These are phyloP conservation scores for Anoplolepis gracilipes DNA, from an alignment of 1,140 invertebrate genomes.

Conservation along the genomic window DNA sequence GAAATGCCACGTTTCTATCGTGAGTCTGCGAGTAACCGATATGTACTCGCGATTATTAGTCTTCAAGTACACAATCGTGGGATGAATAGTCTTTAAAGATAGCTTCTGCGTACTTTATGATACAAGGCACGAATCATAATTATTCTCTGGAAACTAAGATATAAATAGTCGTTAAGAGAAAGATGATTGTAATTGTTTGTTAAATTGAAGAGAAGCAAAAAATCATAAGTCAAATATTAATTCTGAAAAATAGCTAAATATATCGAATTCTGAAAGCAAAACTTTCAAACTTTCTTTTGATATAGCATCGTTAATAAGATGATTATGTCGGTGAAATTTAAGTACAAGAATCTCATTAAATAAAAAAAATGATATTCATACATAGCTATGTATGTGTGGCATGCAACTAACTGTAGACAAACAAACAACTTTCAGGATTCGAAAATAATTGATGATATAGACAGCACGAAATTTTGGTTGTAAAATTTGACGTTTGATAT, in stretches of 20 bases:
- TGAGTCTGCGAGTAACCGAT: constrained; percentile 1
- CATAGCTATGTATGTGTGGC: background rate
- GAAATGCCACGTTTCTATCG: constrained; percentile 41
- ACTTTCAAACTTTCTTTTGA: background rate
- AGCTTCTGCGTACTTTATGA: background rate
- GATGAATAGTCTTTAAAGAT: background rate
- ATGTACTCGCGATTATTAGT: background rate
- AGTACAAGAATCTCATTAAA: background rate
- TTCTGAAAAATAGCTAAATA: background rate
- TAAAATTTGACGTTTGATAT: constrained; percentile 24
- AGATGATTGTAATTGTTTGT: background rate
- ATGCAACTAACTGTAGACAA: constrained; percentile 13
- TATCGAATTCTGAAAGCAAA: constrained; percentile 5
- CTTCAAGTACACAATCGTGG: background rate
- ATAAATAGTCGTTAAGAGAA: background rate
- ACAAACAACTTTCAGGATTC: constrained; percentile 22
- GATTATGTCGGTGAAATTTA: background rate
- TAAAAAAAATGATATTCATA: background rate
- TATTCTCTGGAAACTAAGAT: background rate
- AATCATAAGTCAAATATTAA: background rate
- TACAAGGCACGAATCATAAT: background rate
- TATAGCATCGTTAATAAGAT: background rate
- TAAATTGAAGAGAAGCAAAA: background rate
- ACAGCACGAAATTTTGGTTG: background rate
- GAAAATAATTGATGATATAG: constrained; percentile 17